Evolutionary conservation across 2,113 vertebrate genomes (phyloP).

Genomic region (Pygoscelis antarcticus): DNA sequence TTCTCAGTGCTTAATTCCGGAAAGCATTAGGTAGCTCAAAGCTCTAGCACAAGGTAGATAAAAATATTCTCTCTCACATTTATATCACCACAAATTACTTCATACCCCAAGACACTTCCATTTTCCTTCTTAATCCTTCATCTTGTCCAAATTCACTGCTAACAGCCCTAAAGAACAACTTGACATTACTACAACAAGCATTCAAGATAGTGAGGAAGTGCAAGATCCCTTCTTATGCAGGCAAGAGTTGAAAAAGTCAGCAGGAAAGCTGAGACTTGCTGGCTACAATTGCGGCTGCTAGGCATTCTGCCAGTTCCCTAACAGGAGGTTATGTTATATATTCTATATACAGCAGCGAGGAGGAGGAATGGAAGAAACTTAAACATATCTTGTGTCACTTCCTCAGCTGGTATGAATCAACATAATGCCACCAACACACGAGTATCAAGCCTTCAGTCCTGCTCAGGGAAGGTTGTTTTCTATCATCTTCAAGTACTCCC

Average conservation of each 20-base stretch:
- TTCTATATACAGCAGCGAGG: neutral
- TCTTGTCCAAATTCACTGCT: neutral
- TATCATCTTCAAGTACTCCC: neutral
- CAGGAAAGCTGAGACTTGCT: neutral
- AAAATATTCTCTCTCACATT: neutral
- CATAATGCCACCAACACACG: neutral
- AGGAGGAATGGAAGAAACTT: neutral
- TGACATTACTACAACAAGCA: neutral
- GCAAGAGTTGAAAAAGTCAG: neutral
- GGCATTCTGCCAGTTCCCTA: neutral
- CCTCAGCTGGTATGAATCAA: neutral
- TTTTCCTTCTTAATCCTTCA: neutral
- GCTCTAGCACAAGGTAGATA: neutral
- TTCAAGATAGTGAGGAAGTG: neutral
- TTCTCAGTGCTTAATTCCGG: neutral
- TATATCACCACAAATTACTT: neutral
- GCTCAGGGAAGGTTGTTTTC: neutral
- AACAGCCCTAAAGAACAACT: neutral
- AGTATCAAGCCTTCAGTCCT: neutral
- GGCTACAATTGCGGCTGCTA: neutral
- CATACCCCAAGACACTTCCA: neutral
- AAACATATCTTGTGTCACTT: neutral
- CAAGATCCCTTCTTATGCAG: neutral
- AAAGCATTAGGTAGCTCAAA: neutral
- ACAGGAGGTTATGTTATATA: neutral